Conservation (phyloP, 2,797 vertebrate genomes). For the Melanogrammus aeglefinus region DNA sequence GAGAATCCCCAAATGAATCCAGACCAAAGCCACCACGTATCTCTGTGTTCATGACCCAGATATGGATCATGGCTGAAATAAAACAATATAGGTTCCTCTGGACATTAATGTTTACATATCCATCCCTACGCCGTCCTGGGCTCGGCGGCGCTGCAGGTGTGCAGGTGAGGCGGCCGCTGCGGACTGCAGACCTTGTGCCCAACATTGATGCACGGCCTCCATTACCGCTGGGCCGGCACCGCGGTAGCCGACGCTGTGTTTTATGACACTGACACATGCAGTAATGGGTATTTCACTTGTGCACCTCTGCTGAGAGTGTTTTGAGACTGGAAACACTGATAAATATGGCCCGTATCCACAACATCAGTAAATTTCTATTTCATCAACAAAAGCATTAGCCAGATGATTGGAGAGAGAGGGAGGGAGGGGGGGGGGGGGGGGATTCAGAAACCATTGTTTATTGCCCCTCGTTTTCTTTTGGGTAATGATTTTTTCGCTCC, state of each 20-base stretch:
- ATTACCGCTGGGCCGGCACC: conserved; percentile 75
- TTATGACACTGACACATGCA: conserved; percentile 80
- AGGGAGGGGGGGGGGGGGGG: conserved; percentile 2
- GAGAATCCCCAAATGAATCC: neutral
- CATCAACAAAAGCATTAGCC: conserved; percentile 67
- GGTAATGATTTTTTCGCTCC: conserved; percentile 20
- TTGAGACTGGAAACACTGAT: conserved; percentile 72
- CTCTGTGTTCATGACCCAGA: neutral
- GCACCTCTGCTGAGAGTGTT: conserved; percentile 64
- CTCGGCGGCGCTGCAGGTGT: conserved; percentile 40
- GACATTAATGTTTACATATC: conserved; percentile 45
- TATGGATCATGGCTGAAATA: neutral
- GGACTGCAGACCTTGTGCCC: conserved; percentile 78
- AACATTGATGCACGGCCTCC: conserved; percentile 84
- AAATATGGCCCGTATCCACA: conserved; percentile 71
- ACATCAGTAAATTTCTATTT: conserved; percentile 75
- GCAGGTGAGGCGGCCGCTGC: conserved; percentile 68
- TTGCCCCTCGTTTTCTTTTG: conserved; percentile 27
- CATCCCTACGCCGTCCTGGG: conserved; percentile 57
- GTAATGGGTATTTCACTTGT: conserved; percentile 79
- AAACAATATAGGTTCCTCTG: neutral
- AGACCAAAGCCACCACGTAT: neutral
- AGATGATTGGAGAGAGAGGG: conserved; percentile 49
- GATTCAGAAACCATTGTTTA: conserved; percentile 14
- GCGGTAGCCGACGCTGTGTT: conserved; percentile 70